Evolutionary conservation across 1,140 invertebrate species (phyloP).

Genomic region (Drosophila trapezifrons): DNA sequence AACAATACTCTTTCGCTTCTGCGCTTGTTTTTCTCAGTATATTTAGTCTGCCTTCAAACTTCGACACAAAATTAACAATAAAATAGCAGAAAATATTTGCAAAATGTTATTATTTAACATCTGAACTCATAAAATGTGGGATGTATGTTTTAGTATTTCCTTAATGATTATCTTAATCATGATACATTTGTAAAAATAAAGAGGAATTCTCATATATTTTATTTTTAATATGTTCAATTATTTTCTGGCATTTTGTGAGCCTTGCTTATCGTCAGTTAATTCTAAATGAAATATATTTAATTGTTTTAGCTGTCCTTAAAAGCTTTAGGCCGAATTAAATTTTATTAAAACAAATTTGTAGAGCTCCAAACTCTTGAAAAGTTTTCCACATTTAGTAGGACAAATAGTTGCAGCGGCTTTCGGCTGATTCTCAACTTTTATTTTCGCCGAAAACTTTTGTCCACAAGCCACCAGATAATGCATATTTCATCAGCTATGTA

Average conservation of each 20-base stretch:
- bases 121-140: neutral
- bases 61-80: neutral
- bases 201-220: too few species aligned
- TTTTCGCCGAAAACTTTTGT: slow-evolving; percentile 35
- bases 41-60: neutral
- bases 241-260: too few species aligned
- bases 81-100: neutral
- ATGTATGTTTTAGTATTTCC: neutral
- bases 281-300: too few species aligned
- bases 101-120: slow-evolving; percentile 5
- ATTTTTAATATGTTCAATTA: too few species aligned
- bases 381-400: neutral
- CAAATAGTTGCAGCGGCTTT: slow-evolving; percentile 16
- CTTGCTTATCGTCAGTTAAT: too few species aligned
- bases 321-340: neutral
- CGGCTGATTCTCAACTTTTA: slow-evolving; percentile 23
- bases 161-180: too few species aligned
- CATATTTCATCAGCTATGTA: slow-evolving; percentile 49
- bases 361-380: neutral
- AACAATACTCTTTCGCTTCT: neutral
- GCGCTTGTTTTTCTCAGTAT: neutral
- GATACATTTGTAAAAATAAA: too few species aligned
- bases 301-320: too few species aligned
- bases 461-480: slow-evolving; percentile 25
- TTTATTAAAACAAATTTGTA: neutral